phyloP scores from a whole-genome alignment of 2,113 vertebrate genomes.

The Propithecus coquereli region DNA sequence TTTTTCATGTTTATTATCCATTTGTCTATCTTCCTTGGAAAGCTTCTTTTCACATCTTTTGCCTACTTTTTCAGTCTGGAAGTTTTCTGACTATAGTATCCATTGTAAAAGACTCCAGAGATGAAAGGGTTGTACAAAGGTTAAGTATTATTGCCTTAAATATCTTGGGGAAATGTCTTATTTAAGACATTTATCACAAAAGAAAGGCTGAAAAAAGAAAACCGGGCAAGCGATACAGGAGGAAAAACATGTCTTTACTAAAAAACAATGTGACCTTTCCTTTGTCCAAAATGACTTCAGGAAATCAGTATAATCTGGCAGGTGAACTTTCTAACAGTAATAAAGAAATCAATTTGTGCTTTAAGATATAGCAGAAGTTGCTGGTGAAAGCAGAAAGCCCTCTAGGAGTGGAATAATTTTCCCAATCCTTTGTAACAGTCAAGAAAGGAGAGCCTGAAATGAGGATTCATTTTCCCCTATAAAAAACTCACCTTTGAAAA shows the following conservation, averaged over 20 bases:
- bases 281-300: slow-evolving; percentile 65
- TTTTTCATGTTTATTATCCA: too few relatives aligned
- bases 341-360: slow-evolving; percentile 65
- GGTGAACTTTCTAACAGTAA: slow-evolving; percentile 66
- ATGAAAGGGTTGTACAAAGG: slow-evolving; percentile 47
- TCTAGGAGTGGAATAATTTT: slow-evolving; percentile 45
- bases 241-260: slow-evolving; percentile 42
- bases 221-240: slow-evolving; percentile 31
- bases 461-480: not conserved
- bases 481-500: slow-evolving; percentile 39
- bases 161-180: slow-evolving; percentile 59
- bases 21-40: too few relatives aligned
- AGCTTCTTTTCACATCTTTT: too few relatives aligned
- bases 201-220: slow-evolving; percentile 50
- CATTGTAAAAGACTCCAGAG: slow-evolving; percentile 43
- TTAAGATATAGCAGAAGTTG: slow-evolving; percentile 58
- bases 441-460: not conserved
- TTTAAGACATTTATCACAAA: slow-evolving; percentile 54
- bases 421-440: slow-evolving; percentile 32
- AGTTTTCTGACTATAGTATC: slow-evolving; percentile 13
- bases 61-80: not conserved
- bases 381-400: slow-evolving; percentile 49
- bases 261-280: slow-evolving; percentile 67
- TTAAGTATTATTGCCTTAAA: slow-evolving; percentile 65
- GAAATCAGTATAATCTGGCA: slow-evolving; percentile 64